Conservation (phyloP, 2,888 invertebrate genomes). For the Chalcosyrphus nemorum region DNA sequence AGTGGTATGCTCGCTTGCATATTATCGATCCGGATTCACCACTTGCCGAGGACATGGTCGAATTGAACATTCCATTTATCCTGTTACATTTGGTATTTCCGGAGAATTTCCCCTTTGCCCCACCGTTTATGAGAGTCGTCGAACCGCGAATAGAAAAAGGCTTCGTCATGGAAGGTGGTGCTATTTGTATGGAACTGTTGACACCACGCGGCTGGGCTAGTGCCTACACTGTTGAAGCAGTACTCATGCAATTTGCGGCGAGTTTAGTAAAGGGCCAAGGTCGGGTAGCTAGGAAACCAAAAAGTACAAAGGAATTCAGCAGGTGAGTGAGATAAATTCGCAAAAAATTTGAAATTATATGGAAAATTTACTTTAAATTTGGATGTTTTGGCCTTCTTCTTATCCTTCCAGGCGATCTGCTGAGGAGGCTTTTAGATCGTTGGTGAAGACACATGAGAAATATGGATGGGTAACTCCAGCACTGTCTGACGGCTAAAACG, state of each 20-base stretch:
- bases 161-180: conserved; percentile 95
- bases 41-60: conserved; percentile 90
- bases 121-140: conserved; percentile 92
- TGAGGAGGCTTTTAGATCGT: conserved; percentile 93
- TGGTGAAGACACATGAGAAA: conserved; percentile 95
- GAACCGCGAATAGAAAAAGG: conserved; percentile 92
- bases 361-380: conserved; percentile 32
- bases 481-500: conserved; percentile 89
- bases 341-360: neutral
- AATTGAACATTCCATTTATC: conserved; percentile 88
- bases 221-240: conserved; percentile 93
- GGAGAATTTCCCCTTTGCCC: conserved; percentile 94
- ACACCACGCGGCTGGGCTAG: conserved; percentile 95
- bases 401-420: conserved; percentile 85
- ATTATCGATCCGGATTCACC: conserved; percentile 93
- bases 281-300: conserved; percentile 89
- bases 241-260: conserved; percentile 94
- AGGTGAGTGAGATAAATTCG: conserved; percentile 77
- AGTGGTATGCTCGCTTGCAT: conserved; percentile 92
- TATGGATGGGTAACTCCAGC: conserved; percentile 96
- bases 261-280: conserved; percentile 94
- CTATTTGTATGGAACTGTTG: conserved; percentile 93
- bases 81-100: conserved; percentile 92
- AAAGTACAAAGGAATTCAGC: conserved; percentile 90
- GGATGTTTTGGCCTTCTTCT: conserved; percentile 15